Percentiles rank a stretch among this genome's conserved stretches.
Evolutionary conservation across 2,113 vertebrate species (phyloP).

Genomic region (Cephalopterus ornatus): DNA sequence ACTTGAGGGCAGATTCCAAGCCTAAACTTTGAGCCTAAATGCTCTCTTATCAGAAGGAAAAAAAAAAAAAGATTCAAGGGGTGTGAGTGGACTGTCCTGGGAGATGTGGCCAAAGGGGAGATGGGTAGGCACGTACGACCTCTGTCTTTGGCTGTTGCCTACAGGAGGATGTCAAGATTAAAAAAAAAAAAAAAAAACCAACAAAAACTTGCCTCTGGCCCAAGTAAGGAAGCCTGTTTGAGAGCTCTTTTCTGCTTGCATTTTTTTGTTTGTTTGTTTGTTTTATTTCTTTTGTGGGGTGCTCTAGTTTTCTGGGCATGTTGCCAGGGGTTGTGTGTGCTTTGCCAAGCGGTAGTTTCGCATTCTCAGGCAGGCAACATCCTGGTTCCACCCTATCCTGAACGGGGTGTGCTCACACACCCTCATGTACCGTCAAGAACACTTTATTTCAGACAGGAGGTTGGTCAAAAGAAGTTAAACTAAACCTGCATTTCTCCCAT

Average conservation of each 20-base stretch:
- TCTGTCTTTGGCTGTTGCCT: background rate
- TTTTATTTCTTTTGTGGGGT: background rate
- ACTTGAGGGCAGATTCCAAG: background rate
- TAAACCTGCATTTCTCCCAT: background rate
- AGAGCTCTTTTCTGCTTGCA: background rate
- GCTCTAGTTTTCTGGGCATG: background rate
- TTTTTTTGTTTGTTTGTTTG: background rate
- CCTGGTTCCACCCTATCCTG: constrained; percentile 43
- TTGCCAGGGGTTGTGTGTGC: background rate
- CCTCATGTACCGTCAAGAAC: background rate
- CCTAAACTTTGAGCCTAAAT: background rate
- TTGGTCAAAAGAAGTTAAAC: background rate
- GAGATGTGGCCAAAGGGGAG: background rate
- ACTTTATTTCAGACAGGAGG: background rate
- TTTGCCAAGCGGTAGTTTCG: background rate
- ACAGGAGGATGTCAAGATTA: background rate
- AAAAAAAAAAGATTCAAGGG: background rate
- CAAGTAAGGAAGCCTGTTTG: background rate
- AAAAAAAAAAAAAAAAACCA: background rate
- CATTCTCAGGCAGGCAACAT: background rate
- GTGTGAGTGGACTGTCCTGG: background rate
- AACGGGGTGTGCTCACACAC: background rate
- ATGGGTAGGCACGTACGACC: background rate
- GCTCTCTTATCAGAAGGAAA: background rate
- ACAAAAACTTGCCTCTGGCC: background rate